Evolutionary conservation across 1,140 invertebrate genomes (phyloP).

Genomic region (Armadillidium nasatum): DNA sequence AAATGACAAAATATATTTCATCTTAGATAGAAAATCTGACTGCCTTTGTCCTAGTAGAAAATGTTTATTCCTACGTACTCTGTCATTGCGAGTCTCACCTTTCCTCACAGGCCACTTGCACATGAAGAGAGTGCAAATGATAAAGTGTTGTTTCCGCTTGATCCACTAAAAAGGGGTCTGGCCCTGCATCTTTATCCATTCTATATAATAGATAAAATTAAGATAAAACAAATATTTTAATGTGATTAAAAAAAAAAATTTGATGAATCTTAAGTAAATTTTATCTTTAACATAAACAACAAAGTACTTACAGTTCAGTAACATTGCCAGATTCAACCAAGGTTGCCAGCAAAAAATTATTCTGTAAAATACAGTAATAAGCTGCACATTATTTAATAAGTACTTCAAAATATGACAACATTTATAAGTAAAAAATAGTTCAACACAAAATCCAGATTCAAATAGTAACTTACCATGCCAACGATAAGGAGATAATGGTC

Average conservation of each 20-base stretch:
- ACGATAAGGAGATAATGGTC: not conserved
- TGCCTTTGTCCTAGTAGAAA: no score
- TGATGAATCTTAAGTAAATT: not conserved
- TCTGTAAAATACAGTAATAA: not conserved
- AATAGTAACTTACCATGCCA: not conserved
- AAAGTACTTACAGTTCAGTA: not conserved
- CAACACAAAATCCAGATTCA: no score
- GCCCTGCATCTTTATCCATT: constrained; percentile 34
- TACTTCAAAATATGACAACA: no score
- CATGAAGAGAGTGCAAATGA: constrained; percentile 50
- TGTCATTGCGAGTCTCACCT: constrained; percentile 42
- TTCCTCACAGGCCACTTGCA: constrained; percentile 48
- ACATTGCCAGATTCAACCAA: constrained; percentile 7
- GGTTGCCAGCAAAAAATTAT: not conserved
- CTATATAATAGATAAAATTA: not conserved
- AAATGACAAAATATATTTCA: no score
- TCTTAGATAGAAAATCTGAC: no score
- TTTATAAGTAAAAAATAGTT: no score
- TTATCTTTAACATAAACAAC: not conserved
- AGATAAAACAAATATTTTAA: not conserved
- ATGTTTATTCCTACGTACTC: no score
- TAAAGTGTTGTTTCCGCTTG: constrained; percentile 51
- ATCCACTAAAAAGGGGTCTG: constrained; percentile 50
- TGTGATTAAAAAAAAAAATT: no score
- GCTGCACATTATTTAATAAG: no score